These are phyloP conservation scores for Aphelenchoides avenae DNA, from an alignment of 1,140 invertebrate species.

Conservation along the genomic window DNA sequence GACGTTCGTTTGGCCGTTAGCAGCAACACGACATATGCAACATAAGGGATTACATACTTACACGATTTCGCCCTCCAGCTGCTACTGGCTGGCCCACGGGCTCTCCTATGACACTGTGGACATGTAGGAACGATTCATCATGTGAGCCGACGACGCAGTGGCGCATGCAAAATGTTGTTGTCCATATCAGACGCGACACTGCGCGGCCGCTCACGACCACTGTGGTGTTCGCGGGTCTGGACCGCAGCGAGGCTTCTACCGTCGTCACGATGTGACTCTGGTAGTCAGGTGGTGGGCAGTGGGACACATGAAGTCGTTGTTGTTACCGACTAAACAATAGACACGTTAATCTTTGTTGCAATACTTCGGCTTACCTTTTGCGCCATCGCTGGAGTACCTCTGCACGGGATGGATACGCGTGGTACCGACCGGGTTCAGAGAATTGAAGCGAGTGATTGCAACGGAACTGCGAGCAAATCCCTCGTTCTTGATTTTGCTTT, in stretches of 20 bases:
- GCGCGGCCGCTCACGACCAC: slow-evolving; percentile 27
- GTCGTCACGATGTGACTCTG: not conserved
- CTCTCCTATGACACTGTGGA: slow-evolving; percentile 30
- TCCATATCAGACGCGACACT: slow-evolving; percentile 42
- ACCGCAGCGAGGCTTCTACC: slow-evolving; percentile 10
- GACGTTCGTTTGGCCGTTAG: not conserved
- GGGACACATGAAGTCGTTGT: slow-evolving; percentile 9
- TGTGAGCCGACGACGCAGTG: not conserved
- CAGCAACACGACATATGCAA: not conserved
- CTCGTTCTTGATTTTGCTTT: slow-evolving; percentile 44
- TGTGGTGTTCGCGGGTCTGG: not conserved
- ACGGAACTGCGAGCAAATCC: slow-evolving; percentile 40
- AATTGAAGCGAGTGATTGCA: slow-evolving; percentile 19
- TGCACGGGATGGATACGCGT: slow-evolving; percentile 41
- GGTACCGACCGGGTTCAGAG: slow-evolving; percentile 14
- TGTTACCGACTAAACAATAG: not conserved
- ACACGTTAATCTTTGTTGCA: slow-evolving; percentile 7
- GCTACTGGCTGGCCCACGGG: slow-evolving; percentile 34
- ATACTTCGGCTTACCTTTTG: not conserved
- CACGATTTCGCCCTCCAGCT: slow-evolving; percentile 46
- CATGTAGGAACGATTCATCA: slow-evolving; percentile 36
- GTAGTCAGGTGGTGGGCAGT: slow-evolving; percentile 14
- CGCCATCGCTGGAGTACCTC: slow-evolving; percentile 45
- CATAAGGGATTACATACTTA: slow-evolving; percentile 17
- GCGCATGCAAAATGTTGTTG: slow-evolving; percentile 11